Evolutionary conservation across 2,888 invertebrate species (phyloP).

Genomic region (Chrysolina haemoptera): DNA sequence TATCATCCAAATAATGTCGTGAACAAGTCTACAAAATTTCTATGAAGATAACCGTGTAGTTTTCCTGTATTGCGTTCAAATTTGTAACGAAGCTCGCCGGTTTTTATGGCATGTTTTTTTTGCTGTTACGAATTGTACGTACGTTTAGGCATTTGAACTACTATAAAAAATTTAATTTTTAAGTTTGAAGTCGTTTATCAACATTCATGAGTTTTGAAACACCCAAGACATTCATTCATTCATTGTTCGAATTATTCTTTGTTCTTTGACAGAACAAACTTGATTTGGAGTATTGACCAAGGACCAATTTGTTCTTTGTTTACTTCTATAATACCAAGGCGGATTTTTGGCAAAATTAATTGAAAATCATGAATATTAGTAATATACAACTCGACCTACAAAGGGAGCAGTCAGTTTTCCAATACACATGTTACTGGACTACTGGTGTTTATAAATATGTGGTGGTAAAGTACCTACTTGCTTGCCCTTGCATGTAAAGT

Average conservation of each 20-base stretch:
- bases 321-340: too few relatives aligned
- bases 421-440: constrained; percentile 26
- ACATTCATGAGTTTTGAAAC: background rate
- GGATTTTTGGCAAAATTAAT: background rate
- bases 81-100: constrained; percentile 44
- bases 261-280: background rate
- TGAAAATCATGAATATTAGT: constrained; percentile 10
- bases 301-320: background rate
- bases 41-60: constrained; percentile 33
- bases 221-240: background rate
- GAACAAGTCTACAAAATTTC: constrained; percentile 9
- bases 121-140: background rate
- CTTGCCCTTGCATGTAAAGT: too few relatives aligned
- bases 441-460: too few relatives aligned
- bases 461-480: too few relatives aligned
- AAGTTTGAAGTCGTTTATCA: background rate
- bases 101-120: constrained; percentile 39
- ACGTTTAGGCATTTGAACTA: too few relatives aligned
- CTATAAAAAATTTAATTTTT: background rate
- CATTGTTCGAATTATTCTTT: constrained; percentile 7
- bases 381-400: constrained; percentile 31
- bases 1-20: constrained; percentile 32
- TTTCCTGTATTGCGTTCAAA: constrained; percentile 33
- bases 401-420: constrained; percentile 20
- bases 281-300: background rate